Base-by-base conservation (phyloP, 2,888 invertebrate species). In the Aleiodes testaceus region DNA sequence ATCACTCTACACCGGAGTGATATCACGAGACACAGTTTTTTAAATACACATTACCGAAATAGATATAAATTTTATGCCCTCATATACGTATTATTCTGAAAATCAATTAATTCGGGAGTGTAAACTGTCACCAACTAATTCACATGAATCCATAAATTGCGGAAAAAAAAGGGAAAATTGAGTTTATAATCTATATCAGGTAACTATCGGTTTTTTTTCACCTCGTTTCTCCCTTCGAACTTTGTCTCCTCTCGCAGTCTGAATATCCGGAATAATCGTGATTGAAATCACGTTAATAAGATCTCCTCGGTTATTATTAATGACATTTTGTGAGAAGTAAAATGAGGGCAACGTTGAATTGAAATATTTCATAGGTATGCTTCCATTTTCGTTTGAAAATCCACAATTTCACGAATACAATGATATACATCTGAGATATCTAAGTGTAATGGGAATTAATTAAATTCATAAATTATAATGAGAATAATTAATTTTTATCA, bases 281-380 rank as follows among this genome's bases (percentile, higher is more conserved):
- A 30, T 36, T 36, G 18, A 26, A 36, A 42, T 59, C 59, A 59
- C 59, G 14, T 14, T 36, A 59, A 55, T 42, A 53, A 3, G n/a
- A 53, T 26, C 12, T 53, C 26, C 11, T 22, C 2, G n/a, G 26
- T 26, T 53, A 12, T 59, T 59, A 59, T 59, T 42, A 16, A 59
- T 59, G 59, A 59, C 7, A 36, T 59, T 59, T 30, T 59, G 36
- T 36, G 36, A 36, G 36, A 36, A 6, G 36, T 36, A 16, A 16
- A 42, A 59, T 59, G 9, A 59, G 36, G 55, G 30, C 55, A 55
- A 55, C 55, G n/a, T 26, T n/a, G 55, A 30, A 55, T 30, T 18
- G 59, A 16, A 59, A 59, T 42, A 59, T 59, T 18, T 42, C 14
- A 59, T 59, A 14, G 16, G 1, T 14, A 9, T 2, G 14, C 6